Evolutionary conservation across 2,888 invertebrate species (phyloP), one percentile per base, ranked within the genome.

Genomic region (Venusia cambrica): DNA sequence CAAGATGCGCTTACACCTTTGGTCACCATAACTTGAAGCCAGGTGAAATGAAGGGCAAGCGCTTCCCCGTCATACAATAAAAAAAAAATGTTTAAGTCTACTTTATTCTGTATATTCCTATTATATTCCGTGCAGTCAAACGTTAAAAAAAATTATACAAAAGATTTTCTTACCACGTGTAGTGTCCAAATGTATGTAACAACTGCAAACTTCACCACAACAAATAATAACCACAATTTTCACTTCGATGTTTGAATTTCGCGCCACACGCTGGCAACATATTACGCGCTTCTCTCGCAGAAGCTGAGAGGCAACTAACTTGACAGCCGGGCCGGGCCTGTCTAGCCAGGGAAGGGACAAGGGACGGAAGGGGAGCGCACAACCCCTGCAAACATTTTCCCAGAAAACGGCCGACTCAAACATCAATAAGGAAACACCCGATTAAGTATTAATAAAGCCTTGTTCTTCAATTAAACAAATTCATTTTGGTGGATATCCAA

Each of bases 261-360:
- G 74, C 83, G 79, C 73, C 69, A 62, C 57, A 46, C 43, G 27
- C 10, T 18, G 25, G 4, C 20, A 48, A 24, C 38, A 40, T 35
- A 50, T 30, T n/a, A 69, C 75, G 62, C 48, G 68, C 67, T 64
- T 36, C 61, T 61, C 60, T 43, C 21, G 4, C 65, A 51, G 58
- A 45, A 41, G 67, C 50, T 62, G 46, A 52, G 57, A 58, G 61
- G 51, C 63, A 65, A 83, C 85, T 85, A 62, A 64, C 59, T 51
- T 45, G 45, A 50, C 52, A 21, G 27, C n/a, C n/a, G 16, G 14
- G 54, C 48, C 53, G 29, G 30, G 55, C 45, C 52, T 64, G 83
- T 80, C 83, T 81, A 83, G 81, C 80, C 83, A 68, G 67, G 70
- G 69, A 51, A 34, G 54, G 48, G 57, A 45, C 48, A 57, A 62